Conservation (phyloP, 2,888 invertebrate species). For the Zhengitettix transpicula region DNA sequence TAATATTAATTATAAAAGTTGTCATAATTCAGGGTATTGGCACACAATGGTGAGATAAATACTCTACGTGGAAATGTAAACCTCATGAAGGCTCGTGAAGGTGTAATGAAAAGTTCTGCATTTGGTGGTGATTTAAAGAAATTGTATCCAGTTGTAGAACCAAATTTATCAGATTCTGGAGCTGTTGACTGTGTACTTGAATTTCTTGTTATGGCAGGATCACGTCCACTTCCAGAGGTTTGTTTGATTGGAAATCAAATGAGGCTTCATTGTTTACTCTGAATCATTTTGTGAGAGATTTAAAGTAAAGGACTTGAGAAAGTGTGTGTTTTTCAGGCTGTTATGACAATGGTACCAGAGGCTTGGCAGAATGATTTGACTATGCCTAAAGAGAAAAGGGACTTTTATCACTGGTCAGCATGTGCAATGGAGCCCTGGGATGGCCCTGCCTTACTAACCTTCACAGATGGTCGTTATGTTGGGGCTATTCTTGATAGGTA, state of each 20-base stretch:
- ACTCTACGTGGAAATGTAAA: conserved; percentile 96
- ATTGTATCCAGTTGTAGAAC: conserved; percentile 93
- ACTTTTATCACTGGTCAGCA: conserved; percentile 95
- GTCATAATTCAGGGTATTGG: conserved; percentile 48
- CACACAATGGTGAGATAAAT: conserved; percentile 99
- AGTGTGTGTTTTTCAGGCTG: conserved; percentile 40
- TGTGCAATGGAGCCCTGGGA: conserved; percentile 99
- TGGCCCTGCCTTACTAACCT: conserved; percentile 89
- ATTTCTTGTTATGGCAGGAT: conserved; percentile 87
- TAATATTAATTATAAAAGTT: too few relatives aligned
- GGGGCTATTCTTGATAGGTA: conserved; percentile 51
- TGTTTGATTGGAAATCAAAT: background rate
- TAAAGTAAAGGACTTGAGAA: too few relatives aligned
- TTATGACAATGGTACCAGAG: conserved; percentile 99
- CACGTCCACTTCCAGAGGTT: conserved; percentile 75
- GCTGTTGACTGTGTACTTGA: conserved; percentile 95
- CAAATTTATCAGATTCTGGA: conserved; percentile 94
- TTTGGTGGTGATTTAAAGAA: conserved; percentile 73
- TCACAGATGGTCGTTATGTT: conserved; percentile 94
- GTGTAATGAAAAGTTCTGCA: conserved; percentile 78
- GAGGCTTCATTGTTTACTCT: background rate
- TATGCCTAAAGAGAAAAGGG: conserved; percentile 83
- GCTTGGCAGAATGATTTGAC: conserved; percentile 93
- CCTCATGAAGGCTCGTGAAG: conserved; percentile 95
- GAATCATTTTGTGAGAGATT: too few relatives aligned